These are phyloP conservation scores for Riparia riparia DNA, from an alignment of 2,113 vertebrate species.

Conservation along the genomic window DNA sequence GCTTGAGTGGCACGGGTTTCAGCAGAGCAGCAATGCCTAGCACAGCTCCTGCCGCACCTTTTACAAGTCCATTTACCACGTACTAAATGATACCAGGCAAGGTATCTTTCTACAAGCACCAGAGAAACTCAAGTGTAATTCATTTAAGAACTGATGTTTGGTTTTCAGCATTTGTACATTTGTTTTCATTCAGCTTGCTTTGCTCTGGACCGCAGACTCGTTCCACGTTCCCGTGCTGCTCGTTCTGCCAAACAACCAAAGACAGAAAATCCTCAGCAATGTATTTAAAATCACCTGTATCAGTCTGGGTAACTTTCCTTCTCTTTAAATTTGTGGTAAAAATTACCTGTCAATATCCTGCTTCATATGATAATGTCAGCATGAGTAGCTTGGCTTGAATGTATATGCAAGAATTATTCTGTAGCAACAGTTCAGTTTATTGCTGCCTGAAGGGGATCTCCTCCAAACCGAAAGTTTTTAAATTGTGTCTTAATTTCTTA, in stretches of 20 bases:
- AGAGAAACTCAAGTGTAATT: not conserved
- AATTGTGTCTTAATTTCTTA: not conserved
- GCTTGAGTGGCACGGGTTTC: not conserved
- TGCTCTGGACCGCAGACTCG: not conserved
- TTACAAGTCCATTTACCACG: not conserved
- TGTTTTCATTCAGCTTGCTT: not conserved
- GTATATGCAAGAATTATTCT: not conserved
- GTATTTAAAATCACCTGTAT: not conserved
- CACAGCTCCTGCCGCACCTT: not conserved
- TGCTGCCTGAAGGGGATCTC: not conserved
- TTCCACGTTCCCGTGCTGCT: not conserved
- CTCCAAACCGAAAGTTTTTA: constrained; percentile 13
- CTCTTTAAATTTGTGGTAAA: not conserved
- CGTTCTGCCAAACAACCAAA: not conserved
- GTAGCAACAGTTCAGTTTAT: not conserved
- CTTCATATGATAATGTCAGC: constrained; percentile 26
- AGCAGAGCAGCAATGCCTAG: not conserved
- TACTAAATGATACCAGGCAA: not conserved
- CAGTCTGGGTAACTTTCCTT: not conserved
- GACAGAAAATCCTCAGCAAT: not conserved
- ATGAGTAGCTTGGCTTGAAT: not conserved
- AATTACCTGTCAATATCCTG: not conserved
- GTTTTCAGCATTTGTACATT: not conserved
- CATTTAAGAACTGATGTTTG: not conserved
- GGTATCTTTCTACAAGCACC: not conserved